Base-by-base conservation (phyloP, 2,113 vertebrate species). In the Nycticryphes semicollaris region DNA sequence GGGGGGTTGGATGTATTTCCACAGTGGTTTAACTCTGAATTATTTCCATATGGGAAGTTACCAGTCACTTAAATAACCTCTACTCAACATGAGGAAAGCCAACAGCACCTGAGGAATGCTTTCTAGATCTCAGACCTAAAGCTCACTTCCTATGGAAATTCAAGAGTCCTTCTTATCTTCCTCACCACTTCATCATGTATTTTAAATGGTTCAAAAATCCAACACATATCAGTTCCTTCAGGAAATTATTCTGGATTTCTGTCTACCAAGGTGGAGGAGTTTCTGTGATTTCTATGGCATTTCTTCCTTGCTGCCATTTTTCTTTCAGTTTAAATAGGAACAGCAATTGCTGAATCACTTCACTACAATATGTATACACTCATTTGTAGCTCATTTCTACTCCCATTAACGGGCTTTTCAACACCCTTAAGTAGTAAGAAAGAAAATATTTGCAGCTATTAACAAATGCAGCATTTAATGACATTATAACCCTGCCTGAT, bases 391-490 rank as follows among this genome's bases (percentile, higher is more conserved):
- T 97, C 68, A 96, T 96, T 97, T 97, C 94, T 82, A 43, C 7
- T 79, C 62, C 70, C 78, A 88, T 95, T 94, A 94, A 50, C 68
- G 93, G 91, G 73, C 60, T 94, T 74, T 96, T 96, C 73, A 89
- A 77, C 33, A 94, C 30, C 59, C n/a, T 89, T 87, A 92, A 95
- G 83, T 90, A 84, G 48, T 35, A 90, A 14, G 30, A 79, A 87
- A 89, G 51, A 89, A 97, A 95, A 89, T 78, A 96, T 96, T 97
- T 96, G 57, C 80, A 94, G 74, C 83, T 93, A 95, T 94, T 93
- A 89, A 85, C 79, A 97, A 94, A 84, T 91, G 85, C 93, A 91
- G 12, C 47, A 88, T 82, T 96, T 97, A 95, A 95, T 96, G 90
- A 95, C 92, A 97, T 95, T 96, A 95, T 93, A 97, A 96, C 48